Base-by-base conservation (phyloP, 2,888 invertebrate species). In the Drosophila diplacantha region DNA sequence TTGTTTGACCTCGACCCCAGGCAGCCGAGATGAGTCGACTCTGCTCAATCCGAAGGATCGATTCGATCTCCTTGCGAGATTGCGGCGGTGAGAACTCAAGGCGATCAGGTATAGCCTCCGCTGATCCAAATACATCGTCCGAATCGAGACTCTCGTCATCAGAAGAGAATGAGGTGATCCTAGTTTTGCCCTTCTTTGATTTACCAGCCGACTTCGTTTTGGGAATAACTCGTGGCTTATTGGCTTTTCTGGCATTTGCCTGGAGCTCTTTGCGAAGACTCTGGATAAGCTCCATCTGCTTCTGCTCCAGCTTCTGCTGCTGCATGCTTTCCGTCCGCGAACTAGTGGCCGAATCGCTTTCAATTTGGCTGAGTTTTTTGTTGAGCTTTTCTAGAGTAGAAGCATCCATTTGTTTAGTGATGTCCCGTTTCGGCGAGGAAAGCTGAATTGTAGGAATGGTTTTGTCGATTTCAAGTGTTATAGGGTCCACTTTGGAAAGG, bases 71-170 rank as follows among this genome's bases (percentile, higher is more conserved):
- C 86, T 93, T 93, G 8, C 93, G 90, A 37, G 93, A 93, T 81
- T 93, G 93, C 4, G 93, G 93, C 3, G 93, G 93, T 14, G 93
- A 93, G 85, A 93, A 93, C 83, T 93, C 93, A 35, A 93, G 89
- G 75, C 92, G 91, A 9, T 91, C 91, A 3, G 93, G 93, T 59
- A 93, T 93, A 16, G 93, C 93, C 87, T 93, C 93, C 0, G 93
- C 92, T 26, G 93, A 93, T 29, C 93, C 93, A 83, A 93, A 93
- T 1, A 93, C 93, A 85, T 93, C 93, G 86, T 93, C 93, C 0
- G 93, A 93, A 87, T 93, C 93, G 14, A 93, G 89, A 69, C 93
- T 93, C 88, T 93, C 93, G 77, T 93, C 93, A 73, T 93, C 93
- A 0, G 93, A 93, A 52, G 93, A 93, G 77, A 93, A 93, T 0